phyloP scores from a whole-genome alignment of 30 jellyfish, hydroid and myxozoan species.

The Turritopsis dohrnii region DNA sequence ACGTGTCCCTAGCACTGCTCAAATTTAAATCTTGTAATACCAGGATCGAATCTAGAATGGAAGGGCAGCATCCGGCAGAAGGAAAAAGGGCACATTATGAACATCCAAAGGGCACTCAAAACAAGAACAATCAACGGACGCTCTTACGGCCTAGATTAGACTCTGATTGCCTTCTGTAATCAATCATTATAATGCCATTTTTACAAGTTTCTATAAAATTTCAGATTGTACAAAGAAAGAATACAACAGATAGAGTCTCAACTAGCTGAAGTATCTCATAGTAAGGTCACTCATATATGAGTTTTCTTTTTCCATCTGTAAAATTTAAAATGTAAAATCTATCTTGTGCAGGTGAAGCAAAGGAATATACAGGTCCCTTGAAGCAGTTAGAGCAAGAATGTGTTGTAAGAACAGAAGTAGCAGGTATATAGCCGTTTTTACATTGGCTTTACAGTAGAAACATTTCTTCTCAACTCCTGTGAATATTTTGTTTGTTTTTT shows the following conservation, averaged over 20 bases:
- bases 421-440: constrained; percentile 77
- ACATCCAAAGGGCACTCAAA: too few species aligned
- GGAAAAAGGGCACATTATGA: too few species aligned
- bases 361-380: constrained; percentile 77
- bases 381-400: constrained; percentile 68
- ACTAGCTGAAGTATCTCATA: constrained; percentile 58
- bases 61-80: too few species aligned
- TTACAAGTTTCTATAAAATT: neutral
- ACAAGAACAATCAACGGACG: too few species aligned
- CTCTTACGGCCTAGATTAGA: too few species aligned
- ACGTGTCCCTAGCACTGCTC: too few species aligned
- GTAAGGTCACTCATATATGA: constrained; percentile 48
- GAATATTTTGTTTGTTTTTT: neutral
- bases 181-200: neutral
- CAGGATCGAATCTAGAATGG: too few species aligned
- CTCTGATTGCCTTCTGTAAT: too few species aligned
- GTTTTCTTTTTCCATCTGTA: too few species aligned
- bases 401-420: constrained; percentile 62
- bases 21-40: too few species aligned
- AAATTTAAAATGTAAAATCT: neutral
- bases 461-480: neutral
- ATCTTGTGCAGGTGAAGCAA: constrained; percentile 66
- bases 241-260: constrained; percentile 75
- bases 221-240: constrained; percentile 76
- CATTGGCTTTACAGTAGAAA: too few species aligned